These are phyloP conservation scores for Paedocypris sp. DNA, from an alignment of 2,113 vertebrate genomes.

Conservation along the genomic window DNA sequence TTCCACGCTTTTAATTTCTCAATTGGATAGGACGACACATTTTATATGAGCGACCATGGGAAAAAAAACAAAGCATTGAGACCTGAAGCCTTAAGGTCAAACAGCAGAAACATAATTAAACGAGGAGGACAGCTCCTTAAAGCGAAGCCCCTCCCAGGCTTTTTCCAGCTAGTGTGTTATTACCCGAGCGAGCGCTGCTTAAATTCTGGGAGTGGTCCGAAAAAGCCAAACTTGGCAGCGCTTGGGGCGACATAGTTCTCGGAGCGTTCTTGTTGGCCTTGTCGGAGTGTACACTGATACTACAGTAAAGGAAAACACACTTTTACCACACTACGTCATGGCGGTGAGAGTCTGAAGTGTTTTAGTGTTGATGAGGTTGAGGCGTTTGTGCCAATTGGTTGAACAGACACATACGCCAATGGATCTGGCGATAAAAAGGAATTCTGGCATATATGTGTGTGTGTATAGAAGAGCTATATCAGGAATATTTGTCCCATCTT, in stretches of 20 bases:
- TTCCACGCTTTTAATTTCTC: conserved; percentile 40
- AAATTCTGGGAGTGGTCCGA: conserved; percentile 52
- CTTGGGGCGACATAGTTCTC: conserved; percentile 48
- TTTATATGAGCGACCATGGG: conserved; percentile 40
- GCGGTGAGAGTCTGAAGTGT: no score
- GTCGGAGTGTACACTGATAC: conserved; percentile 43
- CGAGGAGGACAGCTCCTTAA: conserved; percentile 54
- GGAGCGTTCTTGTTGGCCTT: conserved; percentile 41
- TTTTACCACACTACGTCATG: background rate
- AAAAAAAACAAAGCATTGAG: conserved; percentile 38
- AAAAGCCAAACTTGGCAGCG: conserved; percentile 48
- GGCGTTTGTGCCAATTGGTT: no score
- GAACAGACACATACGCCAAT: no score
- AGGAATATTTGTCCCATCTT: no score
- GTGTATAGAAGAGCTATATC: no score
- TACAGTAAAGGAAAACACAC: conserved; percentile 26
- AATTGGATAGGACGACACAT: conserved; percentile 44
- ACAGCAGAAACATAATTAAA: conserved; percentile 55
- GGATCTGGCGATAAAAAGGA: no score
- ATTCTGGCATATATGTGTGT: no score
- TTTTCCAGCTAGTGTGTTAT: conserved; percentile 51
- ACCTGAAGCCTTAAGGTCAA: conserved; percentile 39
- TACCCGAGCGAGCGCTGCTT: conserved; percentile 48
- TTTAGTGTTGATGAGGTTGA: no score
- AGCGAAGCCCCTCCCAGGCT: conserved; percentile 48